Evolutionary conservation across 2,797 vertebrate genomes (phyloP).

Genomic region (Anisognathus igniventris): DNA sequence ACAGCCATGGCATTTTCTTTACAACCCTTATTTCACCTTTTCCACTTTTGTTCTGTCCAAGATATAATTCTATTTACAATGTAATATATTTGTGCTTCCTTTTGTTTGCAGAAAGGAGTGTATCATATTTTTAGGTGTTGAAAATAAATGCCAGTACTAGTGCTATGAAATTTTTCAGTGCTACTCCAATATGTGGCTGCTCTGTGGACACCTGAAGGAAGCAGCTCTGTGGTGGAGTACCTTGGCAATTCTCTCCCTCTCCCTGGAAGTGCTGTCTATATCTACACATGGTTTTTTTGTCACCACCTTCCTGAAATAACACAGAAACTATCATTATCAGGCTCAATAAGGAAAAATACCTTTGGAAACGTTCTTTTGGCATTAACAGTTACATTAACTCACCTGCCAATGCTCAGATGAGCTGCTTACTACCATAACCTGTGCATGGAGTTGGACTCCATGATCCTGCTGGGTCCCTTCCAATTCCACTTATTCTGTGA

Average conservation of each 20-base stretch:
- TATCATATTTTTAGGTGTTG: background rate
- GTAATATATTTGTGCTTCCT: background rate
- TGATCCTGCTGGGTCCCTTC: background rate
- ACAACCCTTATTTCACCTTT: background rate
- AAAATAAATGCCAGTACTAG: background rate
- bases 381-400: background rate
- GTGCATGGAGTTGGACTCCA: fast-evolving
- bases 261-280: background rate
- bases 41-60: background rate
- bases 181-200: background rate
- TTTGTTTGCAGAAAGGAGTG: background rate
- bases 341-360: background rate
- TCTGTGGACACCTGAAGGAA: background rate
- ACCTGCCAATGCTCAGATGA: background rate
- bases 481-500: background rate
- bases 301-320: background rate
- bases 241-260: background rate
- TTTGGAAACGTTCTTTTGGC: background rate
- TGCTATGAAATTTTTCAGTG: background rate
- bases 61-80: background rate
- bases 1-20: background rate
- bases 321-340: background rate
- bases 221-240: background rate
- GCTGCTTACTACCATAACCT: background rate
- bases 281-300: background rate